A percentile compares a stretch with the other conserved stretches of the same genome.
Conservation (phyloP, 2,797 vertebrate species). For the Pithecia hirsuta region DNA sequence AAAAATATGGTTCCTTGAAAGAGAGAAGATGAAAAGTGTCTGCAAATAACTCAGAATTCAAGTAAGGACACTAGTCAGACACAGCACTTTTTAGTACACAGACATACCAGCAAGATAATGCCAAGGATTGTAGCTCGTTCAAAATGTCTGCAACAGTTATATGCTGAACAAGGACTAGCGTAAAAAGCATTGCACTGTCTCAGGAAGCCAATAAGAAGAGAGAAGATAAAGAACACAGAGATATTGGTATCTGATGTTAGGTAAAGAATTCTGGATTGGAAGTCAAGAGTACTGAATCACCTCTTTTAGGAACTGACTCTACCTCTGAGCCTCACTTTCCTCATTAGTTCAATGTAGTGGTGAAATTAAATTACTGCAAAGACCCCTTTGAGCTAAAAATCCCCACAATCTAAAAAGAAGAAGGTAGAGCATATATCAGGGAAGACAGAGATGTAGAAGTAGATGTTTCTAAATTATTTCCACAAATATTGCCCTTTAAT, state of each 20-base stretch:
- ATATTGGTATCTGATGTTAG: not conserved
- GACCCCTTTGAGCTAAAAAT: not conserved
- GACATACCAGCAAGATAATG: not conserved
- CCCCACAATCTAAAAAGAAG: not conserved
- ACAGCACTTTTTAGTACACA: not conserved
- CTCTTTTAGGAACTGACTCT: not conserved
- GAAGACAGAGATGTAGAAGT: not conserved
- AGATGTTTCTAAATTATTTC: not conserved
- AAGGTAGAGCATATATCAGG: not conserved
- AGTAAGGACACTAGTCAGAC: not conserved
- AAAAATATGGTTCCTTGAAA: not conserved
- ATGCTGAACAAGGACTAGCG: not conserved
- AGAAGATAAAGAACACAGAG: not conserved
- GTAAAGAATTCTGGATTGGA: not conserved
- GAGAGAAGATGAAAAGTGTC: not conserved
- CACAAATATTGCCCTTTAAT: not conserved
- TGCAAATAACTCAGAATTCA: not conserved
- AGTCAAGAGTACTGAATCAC: not conserved
- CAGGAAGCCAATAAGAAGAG: not conserved
- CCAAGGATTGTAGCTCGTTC: not conserved
- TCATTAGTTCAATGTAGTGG: not conserved
- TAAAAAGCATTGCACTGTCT: not conserved
- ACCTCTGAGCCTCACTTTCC: not conserved
- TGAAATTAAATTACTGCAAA: not conserved
- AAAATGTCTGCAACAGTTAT: not conserved